These are phyloP conservation scores for Dendrolimus kikuchii DNA, from an alignment of 1,140 invertebrate species.

Conservation along the genomic window DNA sequence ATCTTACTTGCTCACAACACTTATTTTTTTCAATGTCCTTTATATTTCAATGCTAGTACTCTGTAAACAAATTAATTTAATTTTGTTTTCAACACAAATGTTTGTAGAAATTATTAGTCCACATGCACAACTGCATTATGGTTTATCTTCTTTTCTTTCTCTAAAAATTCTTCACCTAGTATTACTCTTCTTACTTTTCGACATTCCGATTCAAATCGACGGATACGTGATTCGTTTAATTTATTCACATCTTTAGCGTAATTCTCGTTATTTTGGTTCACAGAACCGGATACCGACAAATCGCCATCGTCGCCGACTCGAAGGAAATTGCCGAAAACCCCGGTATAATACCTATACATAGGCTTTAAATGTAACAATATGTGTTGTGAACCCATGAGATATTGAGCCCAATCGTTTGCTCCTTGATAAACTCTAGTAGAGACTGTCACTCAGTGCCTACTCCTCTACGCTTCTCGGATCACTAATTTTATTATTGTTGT, in stretches of 20 bases:
- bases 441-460: conserved; percentile 65
- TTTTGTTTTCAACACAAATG: too few species aligned
- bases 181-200: too few species aligned
- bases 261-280: conserved; percentile 63
- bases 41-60: too few species aligned
- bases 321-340: conserved; percentile 94
- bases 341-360: conserved; percentile 83
- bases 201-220: too few species aligned
- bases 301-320: conserved; percentile 88
- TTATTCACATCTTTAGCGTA: conserved; percentile 12
- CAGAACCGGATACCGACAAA: conserved; percentile 85
- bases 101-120: too few species aligned
- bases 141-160: too few species aligned
- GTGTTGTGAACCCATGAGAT: conserved; percentile 66
- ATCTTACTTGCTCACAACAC: too few species aligned
- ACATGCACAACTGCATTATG: too few species aligned
- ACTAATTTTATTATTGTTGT: conserved; percentile 26
- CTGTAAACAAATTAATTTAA: too few species aligned
- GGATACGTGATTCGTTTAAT: too few species aligned
- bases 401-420: conserved; percentile 36
- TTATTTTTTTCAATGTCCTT: too few species aligned
- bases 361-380: conserved; percentile 64
- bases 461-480: conserved; percentile 49
- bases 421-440: conserved; percentile 58
- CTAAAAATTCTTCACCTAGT: too few species aligned